Evolutionary conservation across 1,140 invertebrate genomes (phyloP).

Genomic region (Caenorhabditis remanei): DNA sequence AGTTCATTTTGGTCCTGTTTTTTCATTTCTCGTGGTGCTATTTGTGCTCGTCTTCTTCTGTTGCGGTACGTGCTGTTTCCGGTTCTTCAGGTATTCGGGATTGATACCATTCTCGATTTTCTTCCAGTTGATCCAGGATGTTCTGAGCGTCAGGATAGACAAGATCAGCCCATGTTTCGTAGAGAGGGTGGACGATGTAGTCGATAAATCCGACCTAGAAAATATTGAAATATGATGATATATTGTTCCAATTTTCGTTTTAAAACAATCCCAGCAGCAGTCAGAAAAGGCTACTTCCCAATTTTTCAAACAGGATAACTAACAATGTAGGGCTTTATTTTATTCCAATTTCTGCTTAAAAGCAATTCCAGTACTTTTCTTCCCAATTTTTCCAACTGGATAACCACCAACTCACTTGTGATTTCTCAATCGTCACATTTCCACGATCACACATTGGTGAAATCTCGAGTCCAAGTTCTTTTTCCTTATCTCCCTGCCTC

Average conservation of each 20-base stretch:
- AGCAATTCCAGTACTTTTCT: too few relatives aligned
- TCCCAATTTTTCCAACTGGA: too few relatives aligned
- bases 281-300: too few relatives aligned
- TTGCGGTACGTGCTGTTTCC: constrained; percentile 32
- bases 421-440: constrained; percentile 95
- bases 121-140: constrained; percentile 95
- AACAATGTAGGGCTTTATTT: too few relatives aligned
- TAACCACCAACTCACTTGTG: constrained; percentile 82
- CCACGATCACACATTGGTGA: constrained; percentile 97
- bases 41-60: constrained; percentile 35
- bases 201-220: constrained; percentile 95
- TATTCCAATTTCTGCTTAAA: neutral
- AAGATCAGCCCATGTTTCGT: constrained; percentile 99
- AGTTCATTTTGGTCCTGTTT: constrained; percentile 49
- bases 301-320: too few relatives aligned
- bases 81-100: constrained; percentile 72
- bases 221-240: neutral
- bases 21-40: neutral
- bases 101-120: constrained; percentile 95
- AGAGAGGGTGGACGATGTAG: constrained; percentile 98
- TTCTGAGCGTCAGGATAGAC: constrained; percentile 98
- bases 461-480: constrained; percentile 86
- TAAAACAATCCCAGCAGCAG: too few relatives aligned
- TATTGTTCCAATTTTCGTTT: neutral
- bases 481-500: constrained; percentile 92